A percentile compares a stretch with the other conserved stretches of the same genome.
Conservation (phyloP, 2,888 invertebrate species). For the Drosophila koepferae region DNA sequence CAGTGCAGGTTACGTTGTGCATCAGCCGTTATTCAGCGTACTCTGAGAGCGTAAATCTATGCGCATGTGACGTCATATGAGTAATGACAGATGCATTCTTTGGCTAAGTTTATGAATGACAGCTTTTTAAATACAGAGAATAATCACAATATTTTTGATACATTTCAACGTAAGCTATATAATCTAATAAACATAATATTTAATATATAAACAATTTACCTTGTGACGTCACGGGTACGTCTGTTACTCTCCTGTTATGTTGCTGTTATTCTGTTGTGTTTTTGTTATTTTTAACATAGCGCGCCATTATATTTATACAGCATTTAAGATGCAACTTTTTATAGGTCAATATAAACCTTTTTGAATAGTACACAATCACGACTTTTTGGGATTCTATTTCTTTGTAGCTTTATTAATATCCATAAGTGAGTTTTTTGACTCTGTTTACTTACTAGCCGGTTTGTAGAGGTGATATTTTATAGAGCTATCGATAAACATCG, state of each 20-base stretch:
- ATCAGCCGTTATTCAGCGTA: not conserved
- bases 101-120: not conserved
- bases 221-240: constrained; percentile 28
- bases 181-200: not conserved
- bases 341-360: not conserved
- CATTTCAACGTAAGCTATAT: not conserved
- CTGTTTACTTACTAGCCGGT: constrained; percentile 26
- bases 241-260: constrained; percentile 39
- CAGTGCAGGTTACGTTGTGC: constrained; percentile 17
- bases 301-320: not conserved
- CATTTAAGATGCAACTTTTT: not conserved
- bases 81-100: not conserved
- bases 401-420: not conserved
- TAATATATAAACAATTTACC: not conserved
- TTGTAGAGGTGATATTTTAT: constrained; percentile 18
- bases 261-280: constrained; percentile 28
- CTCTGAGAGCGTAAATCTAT: constrained; percentile 26
- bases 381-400: not conserved
- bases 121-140: not conserved
- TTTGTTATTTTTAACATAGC: not conserved
- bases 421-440: not conserved
- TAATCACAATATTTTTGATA: not conserved
- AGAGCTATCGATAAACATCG: constrained; percentile 19
- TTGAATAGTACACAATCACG: too few relatives aligned
- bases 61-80: constrained; percentile 39